Evolutionary conservation across 2,113 vertebrate genomes (phyloP).

Genomic region (Porphyrio hochstetteri): DNA sequence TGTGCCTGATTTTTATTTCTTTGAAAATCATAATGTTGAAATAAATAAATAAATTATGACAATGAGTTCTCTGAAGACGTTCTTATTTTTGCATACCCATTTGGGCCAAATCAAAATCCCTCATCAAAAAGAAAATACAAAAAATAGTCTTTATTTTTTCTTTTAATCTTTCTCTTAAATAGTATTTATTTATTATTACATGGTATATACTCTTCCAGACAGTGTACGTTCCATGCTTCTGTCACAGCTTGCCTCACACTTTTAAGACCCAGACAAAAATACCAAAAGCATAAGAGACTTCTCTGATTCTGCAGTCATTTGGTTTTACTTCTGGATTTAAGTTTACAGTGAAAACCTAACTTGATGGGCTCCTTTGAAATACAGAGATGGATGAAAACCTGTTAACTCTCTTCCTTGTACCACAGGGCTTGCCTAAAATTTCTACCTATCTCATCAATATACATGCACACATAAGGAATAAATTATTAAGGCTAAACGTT

Average conservation of each 20-base stretch:
- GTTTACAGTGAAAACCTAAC: constrained; percentile 36
- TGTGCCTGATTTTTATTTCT: background rate
- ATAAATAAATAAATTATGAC: no score
- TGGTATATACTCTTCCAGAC: background rate
- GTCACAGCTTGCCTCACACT: background rate
- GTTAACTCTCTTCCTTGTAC: background rate
- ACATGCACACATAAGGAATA: constrained; percentile 40
- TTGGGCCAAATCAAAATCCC: background rate
- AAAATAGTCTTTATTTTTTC: background rate
- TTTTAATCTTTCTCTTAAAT: background rate
- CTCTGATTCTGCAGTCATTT: constrained; percentile 34
- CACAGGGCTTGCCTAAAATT: background rate
- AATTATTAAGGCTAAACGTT: constrained; percentile 25
- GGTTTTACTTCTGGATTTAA: constrained; percentile 42
- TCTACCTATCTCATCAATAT: background rate
- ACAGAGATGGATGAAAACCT: constrained; percentile 29
- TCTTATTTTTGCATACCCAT: background rate
- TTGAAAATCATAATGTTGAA: no score
- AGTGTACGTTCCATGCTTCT: constrained; percentile 14
- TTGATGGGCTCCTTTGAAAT: constrained; percentile 50
- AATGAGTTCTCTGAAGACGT: background rate
- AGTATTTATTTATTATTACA: background rate
- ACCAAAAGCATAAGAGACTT: background rate
- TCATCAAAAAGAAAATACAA: background rate
- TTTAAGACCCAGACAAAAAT: constrained; percentile 11